Conservation (phyloP, 1,140 invertebrate genomes). For the Drosophila ficusphila region DNA sequence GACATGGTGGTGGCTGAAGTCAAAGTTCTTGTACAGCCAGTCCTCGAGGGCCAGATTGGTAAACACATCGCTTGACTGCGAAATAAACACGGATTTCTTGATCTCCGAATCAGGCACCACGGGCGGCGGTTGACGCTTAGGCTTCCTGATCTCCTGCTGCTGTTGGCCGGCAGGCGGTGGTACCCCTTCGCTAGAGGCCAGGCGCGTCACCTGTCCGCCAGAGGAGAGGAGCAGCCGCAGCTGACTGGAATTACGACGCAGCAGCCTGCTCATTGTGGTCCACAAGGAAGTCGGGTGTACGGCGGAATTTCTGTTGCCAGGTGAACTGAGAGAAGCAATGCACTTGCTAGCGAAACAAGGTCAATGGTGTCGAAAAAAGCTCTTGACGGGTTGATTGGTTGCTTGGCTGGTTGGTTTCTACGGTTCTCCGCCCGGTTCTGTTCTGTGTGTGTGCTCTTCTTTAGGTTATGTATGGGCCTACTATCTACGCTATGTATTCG, state of each 20-base stretch:
- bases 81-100: constrained; percentile 95
- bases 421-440: constrained; percentile 28
- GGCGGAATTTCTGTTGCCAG: constrained; percentile 11
- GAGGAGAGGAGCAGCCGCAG: constrained; percentile 57
- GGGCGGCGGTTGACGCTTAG: constrained; percentile 15
- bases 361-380: constrained; percentile 53
- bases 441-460: constrained; percentile 18
- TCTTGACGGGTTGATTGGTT: constrained; percentile 35
- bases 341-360: constrained; percentile 74
- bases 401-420: constrained; percentile 10
- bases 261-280: constrained; percentile 51
- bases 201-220: constrained; percentile 57
- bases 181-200: constrained; percentile 27
- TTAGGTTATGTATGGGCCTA: constrained; percentile 62
- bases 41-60: constrained; percentile 97
- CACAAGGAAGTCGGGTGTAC: constrained; percentile 43
- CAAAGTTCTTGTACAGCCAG: constrained; percentile 95
- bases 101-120: constrained; percentile 82
- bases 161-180: constrained; percentile 10
- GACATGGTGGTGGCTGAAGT: constrained; percentile 92
- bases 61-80: constrained; percentile 94
- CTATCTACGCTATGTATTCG: constrained; percentile 56
- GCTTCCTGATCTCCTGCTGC: constrained; percentile 8
- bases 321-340: constrained; percentile 31
- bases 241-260: constrained; percentile 72